Evolutionary conservation across 2,888 invertebrate genomes (phyloP).

Genomic region (Palloptera scutellata): DNA sequence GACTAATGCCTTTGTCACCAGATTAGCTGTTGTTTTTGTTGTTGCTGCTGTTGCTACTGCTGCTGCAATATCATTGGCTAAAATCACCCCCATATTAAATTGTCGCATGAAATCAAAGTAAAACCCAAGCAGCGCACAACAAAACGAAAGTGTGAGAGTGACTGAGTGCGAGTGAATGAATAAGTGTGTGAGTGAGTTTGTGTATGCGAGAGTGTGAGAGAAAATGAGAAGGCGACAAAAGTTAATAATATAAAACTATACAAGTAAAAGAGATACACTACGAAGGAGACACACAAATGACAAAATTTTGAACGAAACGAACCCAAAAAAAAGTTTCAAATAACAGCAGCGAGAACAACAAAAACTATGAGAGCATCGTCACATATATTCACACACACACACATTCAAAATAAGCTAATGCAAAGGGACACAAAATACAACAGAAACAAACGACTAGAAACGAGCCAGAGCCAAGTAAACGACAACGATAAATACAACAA

Average conservation of each 20-base stretch:
- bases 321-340: conserved; percentile 19
- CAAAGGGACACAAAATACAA: conserved; percentile 3
- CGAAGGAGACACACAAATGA: conserved; percentile 32
- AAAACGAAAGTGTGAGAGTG: conserved; percentile 1
- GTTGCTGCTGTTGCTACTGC: conserved; percentile 27
- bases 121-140: conserved; percentile 17
- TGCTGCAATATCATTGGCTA: conserved; percentile 37
- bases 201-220: conserved; percentile 24
- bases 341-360: conserved; percentile 16
- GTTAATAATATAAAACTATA: conserved; percentile 3
- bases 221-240: conserved; percentile 12
- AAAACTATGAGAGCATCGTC: too few species aligned
- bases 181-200: conserved; percentile 6
- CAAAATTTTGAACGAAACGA: conserved; percentile 31
- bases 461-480: conserved; percentile 10
- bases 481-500: background rate
- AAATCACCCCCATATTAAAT: conserved; percentile 56
- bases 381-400: background rate
- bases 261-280: conserved; percentile 26
- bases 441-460: background rate
- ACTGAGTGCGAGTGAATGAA: background rate
- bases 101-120: conserved; percentile 49
- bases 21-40: conserved; percentile 50
- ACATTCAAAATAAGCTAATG: background rate
- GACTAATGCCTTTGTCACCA: conserved; percentile 51